Conservation (phyloP, 2,797 vertebrate genomes). For the Triplophysa bombifrons region DNA sequence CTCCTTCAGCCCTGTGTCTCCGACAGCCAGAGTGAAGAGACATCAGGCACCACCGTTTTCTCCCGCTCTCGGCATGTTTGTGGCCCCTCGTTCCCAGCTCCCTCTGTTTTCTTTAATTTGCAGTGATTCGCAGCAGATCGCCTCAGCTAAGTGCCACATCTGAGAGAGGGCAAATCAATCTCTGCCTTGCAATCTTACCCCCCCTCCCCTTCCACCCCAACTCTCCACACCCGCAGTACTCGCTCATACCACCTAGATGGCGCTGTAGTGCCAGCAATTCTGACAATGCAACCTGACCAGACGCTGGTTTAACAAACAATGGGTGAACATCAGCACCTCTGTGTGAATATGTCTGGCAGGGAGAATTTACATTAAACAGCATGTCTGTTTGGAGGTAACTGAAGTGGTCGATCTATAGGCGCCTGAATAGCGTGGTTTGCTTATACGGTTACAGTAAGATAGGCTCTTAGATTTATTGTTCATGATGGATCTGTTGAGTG, state of each 20-base stretch:
- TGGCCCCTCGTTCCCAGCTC: slow-evolving; percentile 32
- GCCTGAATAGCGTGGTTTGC: slow-evolving; percentile 15
- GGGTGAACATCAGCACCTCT: slow-evolving; percentile 8
- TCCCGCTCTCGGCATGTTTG: neutral
- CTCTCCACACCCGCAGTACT: slow-evolving; percentile 57
- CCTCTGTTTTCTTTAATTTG: slow-evolving; percentile 54
- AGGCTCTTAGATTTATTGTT: slow-evolving; percentile 36
- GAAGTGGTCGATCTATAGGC: neutral
- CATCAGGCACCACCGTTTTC: slow-evolving; percentile 1
- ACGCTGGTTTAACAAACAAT: slow-evolving; percentile 17
- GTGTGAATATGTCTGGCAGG: slow-evolving; percentile 42
- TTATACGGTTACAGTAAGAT: slow-evolving; percentile 17
- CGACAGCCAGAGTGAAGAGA: slow-evolving; percentile 9
- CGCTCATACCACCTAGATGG: slow-evolving; percentile 71
- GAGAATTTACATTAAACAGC: slow-evolving; percentile 62
- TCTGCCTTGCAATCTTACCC: slow-evolving; percentile 23
- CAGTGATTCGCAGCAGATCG: slow-evolving; percentile 43
- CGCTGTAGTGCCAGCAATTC: slow-evolving; percentile 71
- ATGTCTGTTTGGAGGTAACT: slow-evolving; percentile 52
- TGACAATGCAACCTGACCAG: slow-evolving; percentile 27
- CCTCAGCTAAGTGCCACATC: slow-evolving; percentile 46
- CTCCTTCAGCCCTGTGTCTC: slow-evolving; percentile 13
- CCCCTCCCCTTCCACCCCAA: neutral
- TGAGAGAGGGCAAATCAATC: slow-evolving; percentile 52
- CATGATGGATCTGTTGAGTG: slow-evolving; percentile 36